These are phyloP conservation scores for Zootermopsis nevadensis DNA, from an alignment of 2,888 invertebrate species.

Conservation along the genomic window DNA sequence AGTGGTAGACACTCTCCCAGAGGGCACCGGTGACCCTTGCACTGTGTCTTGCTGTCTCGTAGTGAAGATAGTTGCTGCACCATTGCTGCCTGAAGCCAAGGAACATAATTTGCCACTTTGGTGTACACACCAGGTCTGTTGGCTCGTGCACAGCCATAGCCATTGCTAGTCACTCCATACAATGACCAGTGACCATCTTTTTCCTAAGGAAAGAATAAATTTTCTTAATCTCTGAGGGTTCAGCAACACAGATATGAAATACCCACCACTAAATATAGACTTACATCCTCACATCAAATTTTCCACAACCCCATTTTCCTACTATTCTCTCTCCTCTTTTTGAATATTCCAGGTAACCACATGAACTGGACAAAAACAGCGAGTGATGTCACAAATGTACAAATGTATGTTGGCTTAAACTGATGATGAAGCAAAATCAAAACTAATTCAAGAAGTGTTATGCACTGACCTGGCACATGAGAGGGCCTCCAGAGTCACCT, in stretches of 20 bases:
- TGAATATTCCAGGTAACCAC: too few relatives aligned
- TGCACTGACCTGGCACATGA: conserved; percentile 76
- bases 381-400: too few relatives aligned
- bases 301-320: too few relatives aligned
- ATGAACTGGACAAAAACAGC: too few relatives aligned
- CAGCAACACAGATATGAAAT: too few relatives aligned
- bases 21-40: conserved; percentile 77
- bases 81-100: conserved; percentile 76
- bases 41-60: conserved; percentile 42
- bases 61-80: conserved; percentile 69
- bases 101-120: conserved; percentile 79
- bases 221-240: too few relatives aligned
- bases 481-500: conserved; percentile 83
- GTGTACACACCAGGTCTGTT: conserved; percentile 85
- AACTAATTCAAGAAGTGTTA: not conserved
- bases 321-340: too few relatives aligned
- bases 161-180: conserved; percentile 79
- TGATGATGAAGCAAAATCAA: not conserved
- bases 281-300: too few relatives aligned
- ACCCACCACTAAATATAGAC: too few relatives aligned
- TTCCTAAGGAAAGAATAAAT: conserved; percentile 60
- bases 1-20: conserved; percentile 79
- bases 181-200: conserved; percentile 63
- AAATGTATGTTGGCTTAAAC: too few relatives aligned
- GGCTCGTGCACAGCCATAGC: conserved; percentile 83